These are phyloP conservation scores for Drosophila mimica DNA, from an alignment of 2,888 invertebrate genomes.

Conservation along the genomic window DNA sequence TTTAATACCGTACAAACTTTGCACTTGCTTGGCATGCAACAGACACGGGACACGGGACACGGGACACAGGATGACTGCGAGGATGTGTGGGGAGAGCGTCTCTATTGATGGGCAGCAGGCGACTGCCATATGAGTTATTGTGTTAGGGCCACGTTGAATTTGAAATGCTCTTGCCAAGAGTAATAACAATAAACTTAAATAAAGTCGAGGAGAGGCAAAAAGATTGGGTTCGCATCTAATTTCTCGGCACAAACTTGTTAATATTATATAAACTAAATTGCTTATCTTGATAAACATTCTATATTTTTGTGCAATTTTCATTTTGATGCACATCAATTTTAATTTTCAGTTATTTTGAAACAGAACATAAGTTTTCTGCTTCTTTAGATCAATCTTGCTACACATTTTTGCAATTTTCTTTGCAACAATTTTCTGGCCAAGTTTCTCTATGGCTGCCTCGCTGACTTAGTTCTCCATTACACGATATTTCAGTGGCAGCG, in stretches of 20 bases:
- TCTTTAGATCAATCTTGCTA: constrained; percentile 12
- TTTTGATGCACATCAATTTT: constrained; percentile 37
- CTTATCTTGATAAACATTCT: background rate
- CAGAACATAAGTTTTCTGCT: constrained; percentile 22
- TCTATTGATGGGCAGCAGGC: constrained; percentile 62
- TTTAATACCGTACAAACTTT: constrained; percentile 70
- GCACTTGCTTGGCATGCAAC: constrained; percentile 38
- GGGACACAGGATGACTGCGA: background rate
- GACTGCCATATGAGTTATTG: constrained; percentile 57
- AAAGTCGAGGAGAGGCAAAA: background rate
- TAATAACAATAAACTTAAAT: constrained; percentile 2
- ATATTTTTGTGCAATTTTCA: constrained; percentile 26
- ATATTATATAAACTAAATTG: background rate
- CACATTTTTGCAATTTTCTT: constrained; percentile 61
- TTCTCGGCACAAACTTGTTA: background rate
- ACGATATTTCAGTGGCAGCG: constrained; percentile 56
- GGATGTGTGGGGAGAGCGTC: constrained; percentile 23
- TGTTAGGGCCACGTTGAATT: constrained; percentile 15
- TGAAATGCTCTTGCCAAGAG: constrained; percentile 32
- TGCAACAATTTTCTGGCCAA: constrained; percentile 62
- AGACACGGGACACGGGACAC: background rate
- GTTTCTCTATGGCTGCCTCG: constrained; percentile 21
- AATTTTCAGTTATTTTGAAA: constrained; percentile 15
- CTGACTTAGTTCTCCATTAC: constrained; percentile 27
- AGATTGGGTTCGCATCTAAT: background rate